Evolutionary conservation across 2,113 vertebrate genomes (phyloP).

Genomic region (Lophochroa leadbeateri): DNA sequence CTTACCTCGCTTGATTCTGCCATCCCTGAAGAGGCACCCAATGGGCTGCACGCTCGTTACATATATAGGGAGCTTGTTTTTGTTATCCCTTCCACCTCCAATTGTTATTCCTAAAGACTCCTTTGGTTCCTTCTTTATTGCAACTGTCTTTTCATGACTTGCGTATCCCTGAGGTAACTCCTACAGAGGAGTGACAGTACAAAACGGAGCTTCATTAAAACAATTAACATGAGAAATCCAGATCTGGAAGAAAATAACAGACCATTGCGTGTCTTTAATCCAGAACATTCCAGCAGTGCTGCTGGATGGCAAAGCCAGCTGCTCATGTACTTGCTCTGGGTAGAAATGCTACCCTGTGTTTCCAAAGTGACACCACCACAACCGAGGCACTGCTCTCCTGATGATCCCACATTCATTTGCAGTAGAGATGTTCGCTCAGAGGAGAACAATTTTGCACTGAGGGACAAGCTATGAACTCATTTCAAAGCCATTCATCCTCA

Average conservation of each 20-base stretch:
- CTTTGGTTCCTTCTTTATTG: constrained; percentile 88
- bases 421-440: neutral
- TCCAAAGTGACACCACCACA: neutral
- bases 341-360: neutral
- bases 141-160: constrained; percentile 87
- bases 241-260: neutral
- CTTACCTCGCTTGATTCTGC: constrained; percentile 88
- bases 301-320: neutral
- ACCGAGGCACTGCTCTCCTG: neutral
- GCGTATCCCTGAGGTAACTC: constrained; percentile 84
- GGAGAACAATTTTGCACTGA: neutral
- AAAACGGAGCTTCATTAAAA: neutral
- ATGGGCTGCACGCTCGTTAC: constrained; percentile 92
- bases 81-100: constrained; percentile 87
- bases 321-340: neutral
- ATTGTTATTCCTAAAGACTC: constrained; percentile 92
- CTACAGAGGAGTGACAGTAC: constrained; percentile 47
- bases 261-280: neutral
- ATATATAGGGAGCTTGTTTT: constrained; percentile 87
- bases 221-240: neutral
- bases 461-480: neutral
- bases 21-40: constrained; percentile 88
- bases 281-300: neutral
- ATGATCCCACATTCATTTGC: neutral
- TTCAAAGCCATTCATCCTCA: neutral